These are phyloP conservation scores for Thunnus albacares DNA, from an alignment of 2,797 vertebrate species.

Conservation along the genomic window DNA sequence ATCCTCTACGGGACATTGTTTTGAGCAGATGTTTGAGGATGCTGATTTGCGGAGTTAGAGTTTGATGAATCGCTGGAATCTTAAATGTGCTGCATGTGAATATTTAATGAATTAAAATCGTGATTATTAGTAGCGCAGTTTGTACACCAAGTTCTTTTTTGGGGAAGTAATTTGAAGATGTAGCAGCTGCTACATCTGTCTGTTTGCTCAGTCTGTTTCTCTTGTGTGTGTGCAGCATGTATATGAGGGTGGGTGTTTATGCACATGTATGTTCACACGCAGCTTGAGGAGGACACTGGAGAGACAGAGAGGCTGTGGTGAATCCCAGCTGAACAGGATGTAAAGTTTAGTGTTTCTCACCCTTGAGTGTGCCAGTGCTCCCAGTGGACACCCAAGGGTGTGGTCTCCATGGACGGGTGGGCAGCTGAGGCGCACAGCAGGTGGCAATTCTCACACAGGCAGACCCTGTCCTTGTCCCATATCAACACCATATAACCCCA, in stretches of 20 bases:
- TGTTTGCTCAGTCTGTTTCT: constrained; percentile 41
- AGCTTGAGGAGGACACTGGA: constrained; percentile 23
- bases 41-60: constrained; percentile 34
- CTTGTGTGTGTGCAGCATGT: constrained; percentile 24
- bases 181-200: constrained; percentile 67
- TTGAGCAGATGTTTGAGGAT: constrained; percentile 53
- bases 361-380: constrained; percentile 43
- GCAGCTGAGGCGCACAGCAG: constrained; percentile 79
- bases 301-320: constrained; percentile 31
- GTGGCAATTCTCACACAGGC: constrained; percentile 76
- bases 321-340: constrained; percentile 52
- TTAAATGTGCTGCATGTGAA: constrained; percentile 55
- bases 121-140: constrained; percentile 48
- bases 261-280: constrained; percentile 30
- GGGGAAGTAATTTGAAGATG: constrained; percentile 62
- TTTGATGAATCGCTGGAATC: constrained; percentile 57
- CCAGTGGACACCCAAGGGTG: constrained; percentile 56
- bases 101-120: constrained; percentile 66
- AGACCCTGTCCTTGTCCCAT: constrained; percentile 62
- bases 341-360: constrained; percentile 56
- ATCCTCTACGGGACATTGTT: not conserved
- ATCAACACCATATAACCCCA: constrained; percentile 70
- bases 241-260: constrained; percentile 2
- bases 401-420: constrained; percentile 63
- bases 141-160: constrained; percentile 61